Base-by-base conservation (phyloP, 2,797 vertebrate species). In the Sebastes aleutianus region DNA sequence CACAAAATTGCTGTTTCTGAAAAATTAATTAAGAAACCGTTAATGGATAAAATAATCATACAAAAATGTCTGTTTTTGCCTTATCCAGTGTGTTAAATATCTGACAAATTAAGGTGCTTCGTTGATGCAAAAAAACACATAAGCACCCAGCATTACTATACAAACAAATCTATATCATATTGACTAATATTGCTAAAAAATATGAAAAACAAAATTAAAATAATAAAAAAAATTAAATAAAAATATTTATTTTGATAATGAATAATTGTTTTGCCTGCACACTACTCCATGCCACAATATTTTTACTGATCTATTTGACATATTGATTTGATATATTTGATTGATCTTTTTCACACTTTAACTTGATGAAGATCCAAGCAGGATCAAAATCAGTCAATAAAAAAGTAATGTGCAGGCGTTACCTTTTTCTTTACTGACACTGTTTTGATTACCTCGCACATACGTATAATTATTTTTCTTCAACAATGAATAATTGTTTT, bases 151-250 rank as follows among this genome's bases (percentile, higher is more conserved):
- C 18, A 32, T 63, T 63, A 9, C 5, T 62, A 34, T 34, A 34
- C 14, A 31, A 63, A 63, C 20, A 62, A 32, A 62, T 62, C 3
- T 3, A 61, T 61, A 18, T 61, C 14, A 61, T 57, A 22, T 16
- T 34, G n/a, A 57, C 12, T 22, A 31, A 31, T 22, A 16, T 24
- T n/a, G 27, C 18, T 29, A 61, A 31, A 29, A 31, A 61, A 13
- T 32, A 32, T 47, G 16, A 3, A 6, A 6, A 14, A 32, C 3
- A 0, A 32, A 32, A 32, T 32, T 7, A 47, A 18, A 47, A 47
- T 18, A 16, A 0, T 0, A 8, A 18, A 18, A 18, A 0, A 18
- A 47, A 47, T 47, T 47, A 47, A 47, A 18, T 47, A 18, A 2
- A 47, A 54, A 53, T 47, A 47, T 47, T 8, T 18, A 47, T 18